Evolutionary conservation across 2,113 vertebrate species (phyloP).

Genomic region (Rhinopithecus roxellana): DNA sequence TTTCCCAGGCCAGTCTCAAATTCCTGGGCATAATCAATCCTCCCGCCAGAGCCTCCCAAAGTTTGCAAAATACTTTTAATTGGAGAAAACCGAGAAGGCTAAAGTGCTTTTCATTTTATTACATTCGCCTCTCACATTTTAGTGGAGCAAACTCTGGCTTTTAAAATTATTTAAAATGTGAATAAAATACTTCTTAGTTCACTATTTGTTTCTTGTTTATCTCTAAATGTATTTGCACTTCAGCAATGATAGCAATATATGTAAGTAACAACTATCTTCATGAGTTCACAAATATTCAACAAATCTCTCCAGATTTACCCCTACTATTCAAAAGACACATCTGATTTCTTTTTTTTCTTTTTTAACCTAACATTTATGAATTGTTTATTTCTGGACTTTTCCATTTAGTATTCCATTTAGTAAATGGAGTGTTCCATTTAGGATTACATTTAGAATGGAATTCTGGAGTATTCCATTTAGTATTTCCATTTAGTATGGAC

Average conservation of each 20-base stretch:
- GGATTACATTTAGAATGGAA: no score
- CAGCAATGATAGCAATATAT: background rate
- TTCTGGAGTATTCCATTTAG: background rate
- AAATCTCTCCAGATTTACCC: background rate
- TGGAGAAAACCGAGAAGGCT: background rate
- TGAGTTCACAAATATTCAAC: background rate
- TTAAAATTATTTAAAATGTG: background rate
- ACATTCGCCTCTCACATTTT: background rate
- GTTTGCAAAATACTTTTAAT: constrained; percentile 1
- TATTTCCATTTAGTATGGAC: background rate
- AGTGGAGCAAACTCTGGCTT: background rate
- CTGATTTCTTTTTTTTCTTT: no score
- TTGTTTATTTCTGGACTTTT: background rate
- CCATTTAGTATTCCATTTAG: background rate
- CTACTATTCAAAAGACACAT: background rate
- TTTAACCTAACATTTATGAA: background rate
- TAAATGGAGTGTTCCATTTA: background rate
- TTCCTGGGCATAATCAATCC: no score
- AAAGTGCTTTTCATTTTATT: background rate
- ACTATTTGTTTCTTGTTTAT: background rate
- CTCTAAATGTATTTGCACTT: background rate
- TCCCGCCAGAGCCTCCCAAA: no score
- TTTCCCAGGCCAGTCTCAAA: no score
- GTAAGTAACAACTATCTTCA: background rate
- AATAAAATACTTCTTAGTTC: background rate